A percentile compares a stretch with the other conserved stretches of the same genome.
These are phyloP conservation scores for Otus scops DNA, from an alignment of 2,797 vertebrate genomes.

Conservation along the genomic window DNA sequence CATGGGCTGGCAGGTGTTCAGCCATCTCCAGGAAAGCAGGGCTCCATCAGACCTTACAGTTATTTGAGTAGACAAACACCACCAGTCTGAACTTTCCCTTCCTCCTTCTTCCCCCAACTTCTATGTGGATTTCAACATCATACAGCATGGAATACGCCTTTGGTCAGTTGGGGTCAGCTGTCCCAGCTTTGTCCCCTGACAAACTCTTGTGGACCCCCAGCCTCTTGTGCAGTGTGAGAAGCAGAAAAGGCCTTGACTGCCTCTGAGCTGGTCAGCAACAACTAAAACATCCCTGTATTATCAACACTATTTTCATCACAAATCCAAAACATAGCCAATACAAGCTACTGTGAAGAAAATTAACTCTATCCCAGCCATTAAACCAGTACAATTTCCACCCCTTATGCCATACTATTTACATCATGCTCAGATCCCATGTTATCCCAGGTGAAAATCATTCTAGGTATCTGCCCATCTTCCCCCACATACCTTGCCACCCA, in stretches of 20 bases:
- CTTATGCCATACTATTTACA: accelerated
- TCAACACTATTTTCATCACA: not conserved
- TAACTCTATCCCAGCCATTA: not conserved
- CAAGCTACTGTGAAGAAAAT: not conserved
- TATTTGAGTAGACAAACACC: not conserved
- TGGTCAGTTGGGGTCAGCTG: not conserved
- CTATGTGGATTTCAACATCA: accelerated
- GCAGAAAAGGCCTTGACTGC: not conserved
- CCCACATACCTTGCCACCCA: not conserved
- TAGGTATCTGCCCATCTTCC: not conserved
- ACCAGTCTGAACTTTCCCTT: accelerated
- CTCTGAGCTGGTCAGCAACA: accelerated
- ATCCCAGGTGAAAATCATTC: not conserved
- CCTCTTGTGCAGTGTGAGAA: accelerated
- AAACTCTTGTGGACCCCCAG: accelerated
- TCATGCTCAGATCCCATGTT: no score
- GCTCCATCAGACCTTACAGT: accelerated
- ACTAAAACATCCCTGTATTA: not conserved
- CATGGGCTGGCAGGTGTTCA: not conserved
- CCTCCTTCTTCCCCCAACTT: not conserved
- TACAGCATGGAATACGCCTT: accelerated
- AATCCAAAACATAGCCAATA: not conserved
- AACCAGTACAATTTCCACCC: not conserved
- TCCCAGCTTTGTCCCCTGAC: not conserved
- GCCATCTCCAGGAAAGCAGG: not conserved